Conservation (phyloP, 2,797 vertebrate genomes). For the Sparidentex hasta region DNA sequence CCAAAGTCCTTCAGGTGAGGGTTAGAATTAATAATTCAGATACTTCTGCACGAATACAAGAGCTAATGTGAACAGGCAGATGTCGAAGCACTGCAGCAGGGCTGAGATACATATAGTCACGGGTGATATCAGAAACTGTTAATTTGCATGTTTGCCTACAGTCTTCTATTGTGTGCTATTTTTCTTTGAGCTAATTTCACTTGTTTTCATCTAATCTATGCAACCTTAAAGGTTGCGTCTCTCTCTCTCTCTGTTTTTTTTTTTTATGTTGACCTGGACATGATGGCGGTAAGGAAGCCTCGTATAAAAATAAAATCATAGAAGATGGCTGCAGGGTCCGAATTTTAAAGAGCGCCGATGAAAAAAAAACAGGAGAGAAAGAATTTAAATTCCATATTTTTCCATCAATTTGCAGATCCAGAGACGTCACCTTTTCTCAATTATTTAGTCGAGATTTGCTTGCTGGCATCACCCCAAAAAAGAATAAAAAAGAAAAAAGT, state of each 20-base stretch:
- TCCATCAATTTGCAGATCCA: slow-evolving; percentile 21
- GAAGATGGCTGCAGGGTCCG: slow-evolving; percentile 4
- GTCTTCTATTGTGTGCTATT: background rate
- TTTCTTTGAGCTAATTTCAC: background rate
- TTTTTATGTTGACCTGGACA: background rate
- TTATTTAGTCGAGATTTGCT: slow-evolving; percentile 17
- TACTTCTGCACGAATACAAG: background rate
- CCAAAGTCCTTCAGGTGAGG: background rate
- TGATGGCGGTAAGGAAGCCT: background rate
- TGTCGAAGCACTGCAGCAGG: background rate
- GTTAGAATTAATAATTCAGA: slow-evolving; percentile 21
- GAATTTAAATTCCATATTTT: slow-evolving; percentile 41
- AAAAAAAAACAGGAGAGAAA: slow-evolving; percentile 5
- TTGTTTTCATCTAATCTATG: background rate
- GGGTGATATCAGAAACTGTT: background rate
- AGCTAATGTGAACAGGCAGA: background rate
- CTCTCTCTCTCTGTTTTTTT: background rate
- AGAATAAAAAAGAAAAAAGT: background rate
- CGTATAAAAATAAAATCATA: slow-evolving; percentile 18
- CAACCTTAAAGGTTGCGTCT: background rate
- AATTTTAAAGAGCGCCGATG: slow-evolving; percentile 18
- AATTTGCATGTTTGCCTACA: background rate
- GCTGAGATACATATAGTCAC: background rate
- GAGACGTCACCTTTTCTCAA: slow-evolving; percentile 36
- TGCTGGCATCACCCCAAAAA: background rate